These are phyloP conservation scores for Procavia capensis DNA, from an alignment of 2,113 vertebrate genomes.

Conservation along the genomic window DNA sequence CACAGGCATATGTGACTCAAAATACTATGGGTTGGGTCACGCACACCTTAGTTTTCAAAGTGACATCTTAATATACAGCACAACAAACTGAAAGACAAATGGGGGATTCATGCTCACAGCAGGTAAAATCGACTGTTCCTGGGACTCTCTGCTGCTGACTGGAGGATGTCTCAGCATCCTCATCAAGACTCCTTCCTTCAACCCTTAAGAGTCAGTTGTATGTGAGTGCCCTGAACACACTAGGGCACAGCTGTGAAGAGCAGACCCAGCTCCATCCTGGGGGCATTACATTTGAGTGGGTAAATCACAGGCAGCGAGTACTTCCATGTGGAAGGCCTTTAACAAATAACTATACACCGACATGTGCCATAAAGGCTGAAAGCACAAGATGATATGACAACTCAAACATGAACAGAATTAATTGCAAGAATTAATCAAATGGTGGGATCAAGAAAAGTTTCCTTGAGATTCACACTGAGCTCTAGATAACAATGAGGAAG, in stretches of 20 bases:
- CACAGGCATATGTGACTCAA: too few species aligned
- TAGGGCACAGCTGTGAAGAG: rapidly evolving
- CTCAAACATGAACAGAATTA: neutral
- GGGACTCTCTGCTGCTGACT: neutral
- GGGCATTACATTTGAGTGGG: too few species aligned
- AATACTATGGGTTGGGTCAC: too few species aligned
- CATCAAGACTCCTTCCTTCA: neutral
- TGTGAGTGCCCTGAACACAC: neutral
- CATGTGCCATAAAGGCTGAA: neutral
- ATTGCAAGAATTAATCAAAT: neutral
- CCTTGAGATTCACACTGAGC: neutral
- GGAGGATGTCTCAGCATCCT: neutral
- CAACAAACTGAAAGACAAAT: too few species aligned
- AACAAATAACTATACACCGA: neutral
- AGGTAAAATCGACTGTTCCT: neutral
- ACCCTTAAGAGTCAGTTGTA: neutral
- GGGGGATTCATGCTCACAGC: neutral
- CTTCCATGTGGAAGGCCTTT: neutral
- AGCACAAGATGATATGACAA: neutral
- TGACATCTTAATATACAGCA: too few species aligned
- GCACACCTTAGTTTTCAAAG: too few species aligned
- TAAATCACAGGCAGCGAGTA: rapidly evolving
- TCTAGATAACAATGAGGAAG: neutral
- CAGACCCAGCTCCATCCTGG: too few species aligned
- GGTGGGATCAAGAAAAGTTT: neutral